Base-by-base conservation (phyloP, 2,113 vertebrate species). In the Vulpes ferrilata region DNA sequence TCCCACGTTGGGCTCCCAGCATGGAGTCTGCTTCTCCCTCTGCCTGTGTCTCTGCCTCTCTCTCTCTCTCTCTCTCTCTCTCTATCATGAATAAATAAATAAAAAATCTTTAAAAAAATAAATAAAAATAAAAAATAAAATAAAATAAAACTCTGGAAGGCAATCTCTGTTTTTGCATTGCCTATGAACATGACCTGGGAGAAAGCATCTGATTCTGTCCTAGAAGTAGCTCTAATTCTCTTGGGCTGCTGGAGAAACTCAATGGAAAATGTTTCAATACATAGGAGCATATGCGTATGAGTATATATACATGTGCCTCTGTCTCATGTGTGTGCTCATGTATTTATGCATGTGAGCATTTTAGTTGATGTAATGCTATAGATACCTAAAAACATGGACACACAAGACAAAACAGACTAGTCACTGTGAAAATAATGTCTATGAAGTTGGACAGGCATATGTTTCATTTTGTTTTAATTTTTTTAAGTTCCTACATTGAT, bases 111-210 rank as follows among this genome's bases (percentile, higher is more conserved):
- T 43, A 43, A 7, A 43, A 43, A 43, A 43, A 43, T 43, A 43
- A 43, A 43, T 43, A 43, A 43, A 43, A 43, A 43, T 43, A 43
- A 43, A 43, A 7, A 43, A 35, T 35, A 35, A 35, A 43, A 43
- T 43, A 43, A 43, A 43, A 76, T 93, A 91, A 97, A 88, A 87
- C 69, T 64, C 87, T 82, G 90, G 76, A 96, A 88, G n/a, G 38
- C 13, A 48, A 32, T 78, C 85, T 98, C 97, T 98, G 96, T 97
- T 35, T 3, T 96, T 76, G 22, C 6, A 85, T 97, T 97, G 96
- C 69, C 80, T 95, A 53, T 85, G 89, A 60, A 96, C 59, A 73
- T 95, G 81, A 65, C 48, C 96, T 95, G 55, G 90, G 95, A 98
- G 88, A 96, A 73, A 95, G 48, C 78, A 73, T 93, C 67, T 48